These are phyloP conservation scores for Daboia siamensis DNA, from an alignment of 2,113 vertebrate genomes.

Conservation along the genomic window DNA sequence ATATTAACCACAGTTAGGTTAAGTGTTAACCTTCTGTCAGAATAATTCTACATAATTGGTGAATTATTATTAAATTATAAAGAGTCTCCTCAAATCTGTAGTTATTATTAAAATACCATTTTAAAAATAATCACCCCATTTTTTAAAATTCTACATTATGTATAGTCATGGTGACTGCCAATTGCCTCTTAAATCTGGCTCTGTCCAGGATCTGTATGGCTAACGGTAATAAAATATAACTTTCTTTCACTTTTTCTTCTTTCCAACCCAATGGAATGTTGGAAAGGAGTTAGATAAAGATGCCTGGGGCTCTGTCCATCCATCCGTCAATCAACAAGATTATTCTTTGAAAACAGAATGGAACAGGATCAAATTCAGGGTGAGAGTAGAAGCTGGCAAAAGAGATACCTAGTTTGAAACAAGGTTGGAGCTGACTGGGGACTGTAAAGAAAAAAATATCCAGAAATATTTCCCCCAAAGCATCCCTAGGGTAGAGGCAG, in stretches of 20 bases:
- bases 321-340: not conserved
- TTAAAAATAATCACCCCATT: conserved; percentile 52
- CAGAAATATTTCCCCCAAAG: not conserved
- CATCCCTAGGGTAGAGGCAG: not conserved
- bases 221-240: conserved; percentile 49
- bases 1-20: conserved; percentile 57
- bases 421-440: not conserved
- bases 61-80: conserved; percentile 66
- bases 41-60: conserved; percentile 63
- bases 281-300: not conserved
- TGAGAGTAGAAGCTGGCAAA: not conserved
- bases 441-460: not conserved
- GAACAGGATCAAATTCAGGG: not conserved
- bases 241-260: conserved; percentile 27
- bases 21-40: conserved; percentile 52
- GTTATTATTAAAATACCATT: conserved; percentile 48
- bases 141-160: conserved; percentile 30
- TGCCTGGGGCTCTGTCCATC: not conserved
- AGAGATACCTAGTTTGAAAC: not conserved
- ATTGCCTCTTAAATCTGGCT: conserved; percentile 33
- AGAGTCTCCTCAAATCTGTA: conserved; percentile 56
- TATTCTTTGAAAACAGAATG: not conserved
- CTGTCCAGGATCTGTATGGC: conserved; percentile 46
- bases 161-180: conserved; percentile 37
- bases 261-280: not conserved